phyloP scores from a whole-genome alignment of 2,888 invertebrate species.

The Cheiracanthium punctorium region DNA sequence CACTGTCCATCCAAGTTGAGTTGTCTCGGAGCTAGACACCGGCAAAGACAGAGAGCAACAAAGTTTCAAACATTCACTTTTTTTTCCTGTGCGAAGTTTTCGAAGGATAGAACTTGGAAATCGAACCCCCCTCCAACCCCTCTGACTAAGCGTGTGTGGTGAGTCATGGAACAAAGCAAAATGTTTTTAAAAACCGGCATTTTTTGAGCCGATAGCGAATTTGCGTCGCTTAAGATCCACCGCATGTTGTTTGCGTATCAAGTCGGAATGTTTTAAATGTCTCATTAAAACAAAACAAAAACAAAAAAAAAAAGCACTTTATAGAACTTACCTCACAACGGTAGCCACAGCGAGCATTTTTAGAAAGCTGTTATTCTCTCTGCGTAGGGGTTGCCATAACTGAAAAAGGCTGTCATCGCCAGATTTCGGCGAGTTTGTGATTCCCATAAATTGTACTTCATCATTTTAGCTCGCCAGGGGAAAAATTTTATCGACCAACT shows the following conservation, averaged over 20 bases:
- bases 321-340: conserved; percentile 66
- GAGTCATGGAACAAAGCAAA: conserved; percentile 68
- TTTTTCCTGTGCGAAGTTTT: conserved; percentile 57
- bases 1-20: not conserved
- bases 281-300: conserved; percentile 55
- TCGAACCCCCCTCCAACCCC: conserved; percentile 16
- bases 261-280: conserved; percentile 34
- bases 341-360: conserved; percentile 63
- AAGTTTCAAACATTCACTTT: conserved; percentile 44
- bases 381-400: conserved; percentile 55
- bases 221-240: conserved; percentile 23
- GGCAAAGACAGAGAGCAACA: not conserved
- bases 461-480: conserved; percentile 61
- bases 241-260: conserved; percentile 6
- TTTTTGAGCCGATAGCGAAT: conserved; percentile 35
- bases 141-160: conserved; percentile 41
- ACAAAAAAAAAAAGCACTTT: conserved; percentile 64
- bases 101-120: conserved; percentile 54
- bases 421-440: conserved; percentile 46
- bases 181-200: conserved; percentile 52
- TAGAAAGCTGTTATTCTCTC: conserved; percentile 69
- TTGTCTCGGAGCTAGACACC: not conserved
- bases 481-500: conserved; percentile 55
- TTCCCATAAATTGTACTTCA: conserved; percentile 42
- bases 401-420: conserved; percentile 69